Base-by-base conservation (phyloP, 37 sponge, comb jelly and placozoan species). In the Mnemiopsis leidyi region DNA sequence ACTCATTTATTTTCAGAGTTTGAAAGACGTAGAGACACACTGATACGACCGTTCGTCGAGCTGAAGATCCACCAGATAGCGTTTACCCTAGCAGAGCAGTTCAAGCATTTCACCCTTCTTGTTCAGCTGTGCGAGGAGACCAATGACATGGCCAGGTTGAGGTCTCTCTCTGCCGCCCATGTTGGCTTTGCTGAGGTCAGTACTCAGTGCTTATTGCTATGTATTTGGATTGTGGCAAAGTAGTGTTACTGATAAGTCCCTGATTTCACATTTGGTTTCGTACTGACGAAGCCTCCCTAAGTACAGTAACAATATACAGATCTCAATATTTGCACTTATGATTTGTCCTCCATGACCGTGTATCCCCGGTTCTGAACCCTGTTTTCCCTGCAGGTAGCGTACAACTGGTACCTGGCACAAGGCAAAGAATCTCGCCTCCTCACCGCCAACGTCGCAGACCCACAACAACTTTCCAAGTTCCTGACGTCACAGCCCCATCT, bases 111-210 rank as follows among this genome's bases (percentile, higher is more conserved):
- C 23, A 30, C 82, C 5, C 82, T 82, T 3, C 36, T 82, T 7
- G 82, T 82, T 13, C 31, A 31, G 82, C 35, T 82, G 82, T 82
- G 82, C 36, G 82, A 82, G 82, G 82, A 82, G 7, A 82, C 82
- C 9, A 82, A 82, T 3, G 82, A 82, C 30, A 82, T 34, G 23
- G 82, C 36, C 36, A 82, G 32, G 82, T 36, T 82, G 31, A 82
- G 82, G 36, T 31, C 35, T 23, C 82, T 82, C 38, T 31, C 82
- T 36, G 35, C 82, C 32, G 38, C 32, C 3, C 23, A 82, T 30
- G 36, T 36, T 36, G 82, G 38, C 3, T 82, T 82, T 34, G 82
- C 82, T 7, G 82, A 82, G 82, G 82, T 82, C 18, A 7, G 32
- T 48, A 48, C 61, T 18, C 61, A n/a, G n/a, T n/a, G n/a, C n/a